Evolutionary conservation across 2,888 invertebrate species (phyloP).

Genomic region (Tinea trinotella): DNA sequence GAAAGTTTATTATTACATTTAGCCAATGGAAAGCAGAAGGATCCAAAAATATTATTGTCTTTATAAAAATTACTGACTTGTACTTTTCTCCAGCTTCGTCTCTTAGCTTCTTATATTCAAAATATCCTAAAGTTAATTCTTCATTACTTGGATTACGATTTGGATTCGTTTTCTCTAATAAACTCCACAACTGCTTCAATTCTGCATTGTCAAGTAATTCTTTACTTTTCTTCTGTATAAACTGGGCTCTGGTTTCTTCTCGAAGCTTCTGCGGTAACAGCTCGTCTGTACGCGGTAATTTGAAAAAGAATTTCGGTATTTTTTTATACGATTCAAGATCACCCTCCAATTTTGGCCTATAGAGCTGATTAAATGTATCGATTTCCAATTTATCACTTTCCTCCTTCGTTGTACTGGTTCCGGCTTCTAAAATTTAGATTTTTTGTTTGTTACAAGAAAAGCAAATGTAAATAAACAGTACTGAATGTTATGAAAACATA

Average conservation of each 20-base stretch:
- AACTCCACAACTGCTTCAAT: constrained; percentile 85
- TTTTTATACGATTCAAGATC: constrained; percentile 67
- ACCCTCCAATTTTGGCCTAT: constrained; percentile 62
- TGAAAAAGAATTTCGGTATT: constrained; percentile 83
- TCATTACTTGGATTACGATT: constrained; percentile 76
- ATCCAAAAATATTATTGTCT: too few relatives aligned
- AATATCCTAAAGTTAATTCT: constrained; percentile 88
- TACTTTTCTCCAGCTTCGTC: constrained; percentile 83
- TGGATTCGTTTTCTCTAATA: constrained; percentile 86
- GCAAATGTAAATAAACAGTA: constrained; percentile 1
- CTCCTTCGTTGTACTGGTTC: constrained; percentile 51
- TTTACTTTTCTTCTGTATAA: constrained; percentile 87
- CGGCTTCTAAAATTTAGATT: constrained; percentile 37
- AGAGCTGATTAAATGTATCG: constrained; percentile 68
- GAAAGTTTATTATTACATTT: too few relatives aligned
- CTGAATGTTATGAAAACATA: constrained; percentile 30
- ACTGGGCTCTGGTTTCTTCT: constrained; percentile 90
- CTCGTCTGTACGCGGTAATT: constrained; percentile 84
- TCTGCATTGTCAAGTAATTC: constrained; percentile 91
- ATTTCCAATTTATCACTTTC: constrained; percentile 63
- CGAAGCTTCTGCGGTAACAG: constrained; percentile 84
- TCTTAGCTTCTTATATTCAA: constrained; percentile 86
- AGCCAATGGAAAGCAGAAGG: too few relatives aligned
- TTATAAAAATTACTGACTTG: too few relatives aligned
- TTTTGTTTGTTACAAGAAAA: not conserved